Conservation (phyloP, 2,113 vertebrate genomes). For the Zosterops borbonicus region DNA sequence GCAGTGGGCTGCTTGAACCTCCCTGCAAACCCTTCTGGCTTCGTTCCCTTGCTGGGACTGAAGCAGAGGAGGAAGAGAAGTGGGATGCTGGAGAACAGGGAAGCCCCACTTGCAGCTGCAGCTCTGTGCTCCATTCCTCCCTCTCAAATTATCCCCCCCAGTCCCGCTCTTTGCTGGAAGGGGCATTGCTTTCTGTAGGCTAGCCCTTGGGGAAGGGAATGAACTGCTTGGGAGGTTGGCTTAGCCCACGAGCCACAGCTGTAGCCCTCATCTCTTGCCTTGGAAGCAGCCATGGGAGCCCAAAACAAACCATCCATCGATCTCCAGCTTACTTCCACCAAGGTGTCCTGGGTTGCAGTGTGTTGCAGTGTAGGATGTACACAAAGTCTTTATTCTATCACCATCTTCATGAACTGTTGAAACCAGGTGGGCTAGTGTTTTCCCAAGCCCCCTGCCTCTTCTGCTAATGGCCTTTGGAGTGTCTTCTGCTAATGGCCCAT, state of each 20-base stretch:
- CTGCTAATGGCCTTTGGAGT: too few relatives aligned
- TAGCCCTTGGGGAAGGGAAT: neutral
- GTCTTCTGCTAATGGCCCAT: too few relatives aligned
- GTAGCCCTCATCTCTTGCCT: accelerated
- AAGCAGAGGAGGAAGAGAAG: neutral
- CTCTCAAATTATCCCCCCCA: neutral
- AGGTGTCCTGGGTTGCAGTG: neutral
- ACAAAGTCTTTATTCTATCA: too few relatives aligned
- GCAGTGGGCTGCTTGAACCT: accelerated
- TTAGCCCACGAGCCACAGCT: accelerated
- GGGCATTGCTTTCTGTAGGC: neutral
- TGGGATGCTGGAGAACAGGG: neutral
- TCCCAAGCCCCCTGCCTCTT: too few relatives aligned
- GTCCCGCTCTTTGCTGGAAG: neutral
- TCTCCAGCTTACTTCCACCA: neutral
- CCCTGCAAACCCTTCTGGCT: neutral
- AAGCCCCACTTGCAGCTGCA: neutral
- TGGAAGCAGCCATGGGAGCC: accelerated
- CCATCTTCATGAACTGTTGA: too few relatives aligned
- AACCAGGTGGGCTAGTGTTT: too few relatives aligned
- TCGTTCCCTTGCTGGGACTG: accelerated
- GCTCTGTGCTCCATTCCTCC: accelerated
- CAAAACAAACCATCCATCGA: neutral
- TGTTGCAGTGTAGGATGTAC: too few relatives aligned
- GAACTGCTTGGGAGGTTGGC: neutral